These are phyloP conservation scores for Danionella cerebrum DNA, from an alignment of 2,113 vertebrate species.

Conservation along the genomic window DNA sequence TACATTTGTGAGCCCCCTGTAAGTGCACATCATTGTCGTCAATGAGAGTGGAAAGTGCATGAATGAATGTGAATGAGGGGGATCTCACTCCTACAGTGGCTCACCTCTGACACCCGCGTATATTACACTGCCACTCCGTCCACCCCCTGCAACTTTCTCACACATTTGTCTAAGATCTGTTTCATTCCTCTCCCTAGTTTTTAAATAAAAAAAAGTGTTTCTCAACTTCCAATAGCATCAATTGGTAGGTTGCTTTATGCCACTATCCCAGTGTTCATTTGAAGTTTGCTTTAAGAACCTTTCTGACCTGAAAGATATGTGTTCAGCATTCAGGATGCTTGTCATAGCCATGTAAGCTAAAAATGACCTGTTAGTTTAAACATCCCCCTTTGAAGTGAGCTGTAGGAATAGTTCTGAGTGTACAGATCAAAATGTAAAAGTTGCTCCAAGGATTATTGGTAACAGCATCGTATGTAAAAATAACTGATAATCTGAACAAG, in stretches of 20 bases:
- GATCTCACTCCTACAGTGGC: conserved; percentile 16
- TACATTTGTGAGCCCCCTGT: conserved; percentile 34
- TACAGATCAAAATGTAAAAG: too few species aligned
- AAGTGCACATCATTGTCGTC: conserved; percentile 36
- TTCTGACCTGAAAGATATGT: background rate
- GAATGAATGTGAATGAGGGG: conserved; percentile 28
- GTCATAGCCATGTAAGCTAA: too few species aligned
- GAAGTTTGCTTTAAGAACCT: background rate
- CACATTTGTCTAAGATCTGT: conserved; percentile 11
- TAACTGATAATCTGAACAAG: too few species aligned
- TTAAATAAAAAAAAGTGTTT: too few species aligned
- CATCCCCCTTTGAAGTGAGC: too few species aligned
- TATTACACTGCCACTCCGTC: background rate
- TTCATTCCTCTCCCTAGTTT: background rate
- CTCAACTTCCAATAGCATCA: background rate
- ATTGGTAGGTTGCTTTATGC: background rate
- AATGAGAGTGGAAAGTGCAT: conserved; percentile 13
- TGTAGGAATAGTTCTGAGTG: too few species aligned
- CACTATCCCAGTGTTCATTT: background rate
- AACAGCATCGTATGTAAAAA: too few species aligned
- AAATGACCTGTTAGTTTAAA: too few species aligned
- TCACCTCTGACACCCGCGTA: conserved; percentile 41
- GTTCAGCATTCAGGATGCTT: background rate
- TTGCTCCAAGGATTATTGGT: too few species aligned
- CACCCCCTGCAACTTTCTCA: background rate